These are phyloP conservation scores for Peromyscus attwateri DNA, from an alignment of 2,797 vertebrate species.

Conservation along the genomic window DNA sequence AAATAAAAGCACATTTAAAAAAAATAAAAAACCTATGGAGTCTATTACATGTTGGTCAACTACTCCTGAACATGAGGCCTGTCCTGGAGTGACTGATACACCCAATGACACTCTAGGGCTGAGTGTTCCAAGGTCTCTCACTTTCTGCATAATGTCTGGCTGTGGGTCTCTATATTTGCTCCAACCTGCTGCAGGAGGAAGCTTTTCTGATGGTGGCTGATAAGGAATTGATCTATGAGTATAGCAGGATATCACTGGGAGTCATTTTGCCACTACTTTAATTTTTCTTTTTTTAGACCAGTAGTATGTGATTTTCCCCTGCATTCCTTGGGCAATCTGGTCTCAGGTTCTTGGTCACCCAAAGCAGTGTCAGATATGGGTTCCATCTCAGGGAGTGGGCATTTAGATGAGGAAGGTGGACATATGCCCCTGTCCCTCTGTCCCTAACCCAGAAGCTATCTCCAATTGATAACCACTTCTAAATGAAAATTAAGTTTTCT, in stretches of 20 bases:
- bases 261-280: not conserved
- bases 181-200: too few species aligned
- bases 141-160: not conserved
- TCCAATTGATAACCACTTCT: not conserved
- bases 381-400: too few species aligned
- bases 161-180: too few species aligned
- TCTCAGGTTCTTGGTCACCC: not conserved
- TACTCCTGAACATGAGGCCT: not conserved
- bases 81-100: not conserved
- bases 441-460: not conserved
- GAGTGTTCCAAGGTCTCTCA: not conserved
- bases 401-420: not conserved
- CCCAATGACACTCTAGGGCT: not conserved
- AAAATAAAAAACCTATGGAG: not conserved
- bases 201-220: too few species aligned
- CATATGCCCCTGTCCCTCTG: not conserved
- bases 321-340: not conserved
- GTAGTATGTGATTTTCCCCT: not conserved
- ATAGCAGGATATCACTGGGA: too few species aligned
- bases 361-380: too few species aligned
- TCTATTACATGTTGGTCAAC: not conserved
- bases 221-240: too few species aligned
- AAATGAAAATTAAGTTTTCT: not conserved
- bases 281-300: too few species aligned
- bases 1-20: not conserved